These are phyloP conservation scores for Mastacembelus armatus DNA, from an alignment of 2,797 vertebrate genomes.

Conservation along the genomic window DNA sequence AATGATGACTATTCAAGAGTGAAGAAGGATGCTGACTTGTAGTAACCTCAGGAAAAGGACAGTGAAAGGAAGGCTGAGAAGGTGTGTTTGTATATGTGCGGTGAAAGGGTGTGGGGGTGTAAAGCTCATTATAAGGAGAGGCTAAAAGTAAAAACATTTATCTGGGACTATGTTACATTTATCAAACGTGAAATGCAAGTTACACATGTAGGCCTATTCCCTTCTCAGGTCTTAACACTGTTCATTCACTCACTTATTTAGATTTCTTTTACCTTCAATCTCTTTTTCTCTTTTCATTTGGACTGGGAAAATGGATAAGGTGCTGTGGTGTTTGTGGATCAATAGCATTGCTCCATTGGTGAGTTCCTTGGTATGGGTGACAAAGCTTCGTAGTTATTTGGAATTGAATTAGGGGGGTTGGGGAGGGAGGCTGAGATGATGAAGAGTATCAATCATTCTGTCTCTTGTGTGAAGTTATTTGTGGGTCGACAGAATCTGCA, in stretches of 20 bases:
- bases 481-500: constrained; percentile 85
- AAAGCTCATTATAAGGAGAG: constrained; percentile 57
- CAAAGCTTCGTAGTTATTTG: constrained; percentile 83
- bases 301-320: constrained; percentile 58
- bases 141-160: constrained; percentile 74
- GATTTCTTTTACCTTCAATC: constrained; percentile 6
- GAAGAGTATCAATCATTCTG: constrained; percentile 91
- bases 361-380: constrained; percentile 84
- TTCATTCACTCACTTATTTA: constrained; percentile 43
- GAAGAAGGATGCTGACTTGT: constrained; percentile 84
- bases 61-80: constrained; percentile 67
- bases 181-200: constrained; percentile 35
- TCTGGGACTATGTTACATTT: constrained; percentile 55
- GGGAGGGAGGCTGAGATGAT: constrained; percentile 84
- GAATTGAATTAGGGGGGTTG: constrained; percentile 85
- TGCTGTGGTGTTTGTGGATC: constrained; percentile 79
- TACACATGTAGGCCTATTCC: constrained; percentile 18
- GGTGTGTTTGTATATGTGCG: background rate
- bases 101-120: background rate
- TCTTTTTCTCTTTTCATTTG: constrained; percentile 2
- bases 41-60: constrained; percentile 81
- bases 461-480: constrained; percentile 87
- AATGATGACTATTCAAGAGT: constrained; percentile 83
- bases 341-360: constrained; percentile 78
- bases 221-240: constrained; percentile 18